Base-by-base conservation (phyloP, 1,140 invertebrate species). In the Rhagoletis pomonella region DNA sequence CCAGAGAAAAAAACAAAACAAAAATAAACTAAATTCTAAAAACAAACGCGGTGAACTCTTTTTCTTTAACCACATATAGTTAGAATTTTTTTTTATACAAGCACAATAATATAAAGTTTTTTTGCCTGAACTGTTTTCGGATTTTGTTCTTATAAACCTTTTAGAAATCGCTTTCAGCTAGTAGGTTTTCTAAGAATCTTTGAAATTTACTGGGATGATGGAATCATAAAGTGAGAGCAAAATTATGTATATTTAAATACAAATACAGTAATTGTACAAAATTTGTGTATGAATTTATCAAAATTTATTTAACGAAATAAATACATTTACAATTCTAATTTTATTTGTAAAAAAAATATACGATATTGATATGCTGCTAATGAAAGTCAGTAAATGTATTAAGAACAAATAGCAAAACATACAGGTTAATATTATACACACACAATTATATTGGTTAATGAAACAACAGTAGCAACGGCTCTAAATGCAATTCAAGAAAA, bases 1-100 rank as follows among this genome's bases (percentile, higher is more conserved):
- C 67, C 81, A 89, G 87, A 89, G 87, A 87, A 88, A 87, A 19
- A 81, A 88, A 86, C 55, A 86, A 87, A 59, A 92, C 89, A 89
- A 89, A 86, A 89, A 88, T 44, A 84, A 88, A 88, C 50, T 50
- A 86, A 86, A 88, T 73, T 47, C 67, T 58, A 87, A 88, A 86
- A 88, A 81, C 19, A 86, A 88, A 65, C 69, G 86, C 88, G 69
- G 17, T 50, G 87, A 29, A 85, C 81, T 67, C 58, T 81, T 86
- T 87, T 77, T 29, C 47, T 39, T 88, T 69, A 44, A 44, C 4
- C 67, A 73, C 3, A 5, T 42, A 12, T 44, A 10, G 39, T 73
- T 73, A 14, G 39, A 73, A 4, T 9, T 73, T 5, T 55, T 55
- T 55, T 55, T 55, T 55, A 55, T 29, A 55, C 10, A 0, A 55